Percentiles rank a stretch among this genome's conserved stretches.
Conservation (phyloP, 2,113 vertebrate genomes). For the Gnathonemus longibarbis region DNA sequence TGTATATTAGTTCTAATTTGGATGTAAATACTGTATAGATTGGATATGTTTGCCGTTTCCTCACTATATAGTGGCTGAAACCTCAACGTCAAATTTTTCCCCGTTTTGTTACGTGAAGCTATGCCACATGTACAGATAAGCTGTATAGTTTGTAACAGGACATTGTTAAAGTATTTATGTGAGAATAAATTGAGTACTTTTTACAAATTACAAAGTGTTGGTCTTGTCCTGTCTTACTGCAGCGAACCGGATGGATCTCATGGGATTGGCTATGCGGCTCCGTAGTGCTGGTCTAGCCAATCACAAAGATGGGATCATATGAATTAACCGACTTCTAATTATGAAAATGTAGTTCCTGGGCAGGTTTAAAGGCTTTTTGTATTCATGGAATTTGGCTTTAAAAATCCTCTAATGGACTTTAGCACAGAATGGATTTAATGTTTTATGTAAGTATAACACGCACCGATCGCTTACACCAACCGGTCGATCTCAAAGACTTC, state of each 20-base stretch:
- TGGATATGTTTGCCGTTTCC: slow-evolving; percentile 9
- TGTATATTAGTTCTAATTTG: slow-evolving; percentile 17
- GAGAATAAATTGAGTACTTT: slow-evolving; percentile 24
- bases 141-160: slow-evolving; percentile 24
- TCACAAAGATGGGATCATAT: not conserved
- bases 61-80: slow-evolving; percentile 1
- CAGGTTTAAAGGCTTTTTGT: not conserved
- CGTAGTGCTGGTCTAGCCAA: not conserved
- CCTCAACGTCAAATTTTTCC: not conserved
- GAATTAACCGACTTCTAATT: not conserved
- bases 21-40: slow-evolving; percentile 24
- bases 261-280: not conserved
- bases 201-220: not conserved
- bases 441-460: not conserved
- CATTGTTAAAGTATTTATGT: slow-evolving; percentile 26
- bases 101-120: slow-evolving; percentile 7
- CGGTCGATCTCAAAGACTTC: not conserved
- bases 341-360: not conserved
- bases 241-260: not conserved
- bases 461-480: not conserved
- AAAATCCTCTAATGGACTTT: not conserved
- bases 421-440: not conserved
- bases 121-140: slow-evolving; percentile 18
- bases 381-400: not conserved
- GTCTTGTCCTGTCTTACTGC: too few species aligned